These are phyloP conservation scores for Microplitis mediator DNA, from an alignment of 1,140 invertebrate genomes.

Conservation along the genomic window DNA sequence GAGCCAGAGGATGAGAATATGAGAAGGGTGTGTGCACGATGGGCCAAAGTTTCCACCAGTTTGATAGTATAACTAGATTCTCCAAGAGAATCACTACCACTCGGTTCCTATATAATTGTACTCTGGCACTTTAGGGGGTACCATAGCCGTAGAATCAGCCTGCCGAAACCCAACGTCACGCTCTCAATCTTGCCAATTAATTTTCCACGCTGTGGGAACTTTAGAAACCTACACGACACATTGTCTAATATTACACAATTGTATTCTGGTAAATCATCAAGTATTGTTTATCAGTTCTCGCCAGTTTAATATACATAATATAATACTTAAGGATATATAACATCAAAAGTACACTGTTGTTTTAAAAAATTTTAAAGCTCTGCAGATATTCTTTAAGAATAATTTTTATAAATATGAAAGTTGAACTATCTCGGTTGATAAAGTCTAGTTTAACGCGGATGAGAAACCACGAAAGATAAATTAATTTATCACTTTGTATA, in stretches of 20 bases:
- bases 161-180: background rate
- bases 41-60: conserved; percentile 3
- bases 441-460: too few relatives aligned
- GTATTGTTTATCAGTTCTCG: too few relatives aligned
- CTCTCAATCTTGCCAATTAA: conserved; percentile 5
- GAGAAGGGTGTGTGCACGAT: background rate
- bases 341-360: too few relatives aligned
- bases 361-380: too few relatives aligned
- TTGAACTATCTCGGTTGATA: too few relatives aligned
- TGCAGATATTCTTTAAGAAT: too few relatives aligned
- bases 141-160: background rate
- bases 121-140: background rate
- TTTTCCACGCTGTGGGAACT: background rate
- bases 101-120: background rate
- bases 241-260: background rate
- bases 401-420: too few relatives aligned
- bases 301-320: too few relatives aligned
- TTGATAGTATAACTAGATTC: background rate
- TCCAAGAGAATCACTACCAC: background rate
- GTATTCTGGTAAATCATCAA: background rate
- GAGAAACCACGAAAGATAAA: too few relatives aligned
- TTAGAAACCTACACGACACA: background rate
- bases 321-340: too few relatives aligned
- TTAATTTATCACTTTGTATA: too few relatives aligned
- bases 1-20: background rate